Evolutionary conservation across 2,113 vertebrate species (phyloP).

Genomic region (Oceanites oceanicus): DNA sequence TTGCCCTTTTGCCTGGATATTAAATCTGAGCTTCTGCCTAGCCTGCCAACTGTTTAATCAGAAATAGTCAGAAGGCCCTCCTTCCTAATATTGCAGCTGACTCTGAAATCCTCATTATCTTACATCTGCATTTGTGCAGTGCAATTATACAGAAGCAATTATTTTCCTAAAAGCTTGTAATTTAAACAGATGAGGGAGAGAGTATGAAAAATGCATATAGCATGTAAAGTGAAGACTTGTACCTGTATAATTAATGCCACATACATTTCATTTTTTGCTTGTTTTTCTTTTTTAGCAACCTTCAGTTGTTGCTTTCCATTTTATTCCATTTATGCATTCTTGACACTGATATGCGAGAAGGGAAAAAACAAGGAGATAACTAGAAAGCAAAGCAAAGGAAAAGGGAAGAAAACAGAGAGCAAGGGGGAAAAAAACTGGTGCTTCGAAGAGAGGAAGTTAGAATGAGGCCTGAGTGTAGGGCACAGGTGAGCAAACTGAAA

Average conservation of each 20-base stretch:
- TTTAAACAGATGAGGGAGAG: background rate
- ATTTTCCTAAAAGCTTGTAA: slow-evolving; percentile 19
- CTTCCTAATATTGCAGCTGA: slow-evolving; percentile 29
- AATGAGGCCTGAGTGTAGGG: background rate
- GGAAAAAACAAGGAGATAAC: background rate
- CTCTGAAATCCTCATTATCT: slow-evolving; percentile 37
- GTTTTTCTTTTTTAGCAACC: background rate
- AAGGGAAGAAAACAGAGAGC: background rate
- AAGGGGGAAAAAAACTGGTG: background rate
- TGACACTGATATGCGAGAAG: background rate
- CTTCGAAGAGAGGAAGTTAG: background rate
- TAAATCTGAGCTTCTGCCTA: background rate
- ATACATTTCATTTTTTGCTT: background rate
- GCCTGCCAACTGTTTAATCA: slow-evolving; percentile 43
- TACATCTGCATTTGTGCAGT: slow-evolving; percentile 28
- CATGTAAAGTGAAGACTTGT: background rate
- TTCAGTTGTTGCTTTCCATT: background rate
- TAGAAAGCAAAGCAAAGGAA: background rate
- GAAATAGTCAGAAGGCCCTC: slow-evolving; percentile 42
- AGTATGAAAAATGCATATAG: background rate
- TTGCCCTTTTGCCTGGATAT: slow-evolving; percentile 25
- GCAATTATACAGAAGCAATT: slow-evolving; percentile 16
- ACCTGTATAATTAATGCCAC: background rate
- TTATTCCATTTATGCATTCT: background rate
- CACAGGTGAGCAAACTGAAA: background rate